phyloP scores from a whole-genome alignment of 2,888 invertebrate species.

The Diloba caeruleocephala region DNA sequence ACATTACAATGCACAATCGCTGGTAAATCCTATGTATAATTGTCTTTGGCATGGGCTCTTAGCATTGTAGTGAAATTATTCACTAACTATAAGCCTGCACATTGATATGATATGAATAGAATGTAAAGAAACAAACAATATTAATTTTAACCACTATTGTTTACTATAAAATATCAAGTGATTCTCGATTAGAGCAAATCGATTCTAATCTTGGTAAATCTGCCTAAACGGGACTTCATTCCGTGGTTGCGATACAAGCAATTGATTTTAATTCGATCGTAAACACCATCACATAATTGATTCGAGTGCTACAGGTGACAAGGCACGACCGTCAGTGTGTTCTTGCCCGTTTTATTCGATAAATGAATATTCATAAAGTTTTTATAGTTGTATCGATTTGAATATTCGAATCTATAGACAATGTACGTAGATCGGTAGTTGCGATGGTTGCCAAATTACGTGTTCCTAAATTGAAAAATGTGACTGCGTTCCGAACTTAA shows the following conservation, averaged over 20 bases:
- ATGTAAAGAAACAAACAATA: background rate
- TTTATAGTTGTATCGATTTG: constrained; percentile 38
- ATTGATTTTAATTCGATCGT: constrained; percentile 84
- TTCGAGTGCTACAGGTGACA: constrained; percentile 66
- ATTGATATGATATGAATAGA: too few relatives aligned
- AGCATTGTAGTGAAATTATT: too few relatives aligned
- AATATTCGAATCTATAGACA: constrained; percentile 46
- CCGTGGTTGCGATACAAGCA: constrained; percentile 66
- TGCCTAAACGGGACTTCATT: constrained; percentile 59
- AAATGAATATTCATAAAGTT: constrained; percentile 62
- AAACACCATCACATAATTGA: constrained; percentile 81
- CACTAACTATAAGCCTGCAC: too few relatives aligned
- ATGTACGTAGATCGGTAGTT: constrained; percentile 9
- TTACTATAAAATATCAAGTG: constrained; percentile 32
- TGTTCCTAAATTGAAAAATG: constrained; percentile 12
- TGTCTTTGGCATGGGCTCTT: too few relatives aligned
- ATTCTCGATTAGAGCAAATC: constrained; percentile 58
- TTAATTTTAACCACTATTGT: constrained; percentile 25
- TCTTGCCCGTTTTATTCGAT: constrained; percentile 47
- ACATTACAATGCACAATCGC: too few relatives aligned
- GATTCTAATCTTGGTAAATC: constrained; percentile 65
- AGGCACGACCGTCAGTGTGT: constrained; percentile 47
- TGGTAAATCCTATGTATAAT: too few relatives aligned
- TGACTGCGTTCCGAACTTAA: background rate
- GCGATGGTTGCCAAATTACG: constrained; percentile 13